Percentiles rank a stretch among this genome's conserved stretches.
Evolutionary conservation across 2,888 invertebrate genomes (phyloP).

Genomic region (Ptychoptera contaminata): DNA sequence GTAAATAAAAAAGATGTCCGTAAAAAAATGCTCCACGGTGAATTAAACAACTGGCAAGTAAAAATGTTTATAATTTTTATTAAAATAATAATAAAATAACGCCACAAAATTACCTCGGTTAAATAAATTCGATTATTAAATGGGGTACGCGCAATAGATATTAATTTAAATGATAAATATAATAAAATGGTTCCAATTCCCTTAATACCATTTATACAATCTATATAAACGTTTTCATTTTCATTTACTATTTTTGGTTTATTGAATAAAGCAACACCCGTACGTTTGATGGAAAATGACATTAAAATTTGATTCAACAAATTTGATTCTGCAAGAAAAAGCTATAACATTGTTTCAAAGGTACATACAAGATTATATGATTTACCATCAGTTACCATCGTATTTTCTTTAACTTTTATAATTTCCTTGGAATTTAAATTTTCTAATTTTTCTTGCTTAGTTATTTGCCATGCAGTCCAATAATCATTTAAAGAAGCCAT

Average conservation of each 20-base stretch:
- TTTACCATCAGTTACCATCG: not conserved
- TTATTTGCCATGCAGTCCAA: conserved; percentile 12
- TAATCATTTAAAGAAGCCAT: conserved; percentile 35
- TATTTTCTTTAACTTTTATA: conserved; percentile 8
- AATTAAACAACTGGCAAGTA: conserved; percentile 34
- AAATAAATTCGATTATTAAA: conserved; percentile 43
- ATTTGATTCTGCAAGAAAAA: not conserved
- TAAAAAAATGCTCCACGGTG: conserved; percentile 41
- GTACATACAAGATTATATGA: not conserved
- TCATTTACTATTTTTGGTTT: conserved; percentile 34
- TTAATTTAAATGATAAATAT: conserved; percentile 48
- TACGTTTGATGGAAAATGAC: conserved; percentile 51
- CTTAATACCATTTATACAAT: conserved; percentile 54
- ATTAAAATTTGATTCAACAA: conserved; percentile 21
- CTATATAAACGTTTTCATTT: conserved; percentile 32
- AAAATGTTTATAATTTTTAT: conserved; percentile 1
- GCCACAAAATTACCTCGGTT: conserved; percentile 34
- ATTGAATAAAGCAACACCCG: conserved; percentile 36
- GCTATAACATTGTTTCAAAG: not conserved
- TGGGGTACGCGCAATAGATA: conserved; percentile 45
- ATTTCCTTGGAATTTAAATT: conserved; percentile 12
- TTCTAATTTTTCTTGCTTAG: too few species aligned
- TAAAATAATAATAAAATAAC: conserved; percentile 2
- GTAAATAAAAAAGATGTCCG: conserved; percentile 49
- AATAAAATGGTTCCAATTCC: conserved; percentile 45